Percentiles rank a stretch among this genome's conserved stretches.
phyloP scores from a whole-genome alignment of 2,888 invertebrate species.

The Lutraria lutraria region DNA sequence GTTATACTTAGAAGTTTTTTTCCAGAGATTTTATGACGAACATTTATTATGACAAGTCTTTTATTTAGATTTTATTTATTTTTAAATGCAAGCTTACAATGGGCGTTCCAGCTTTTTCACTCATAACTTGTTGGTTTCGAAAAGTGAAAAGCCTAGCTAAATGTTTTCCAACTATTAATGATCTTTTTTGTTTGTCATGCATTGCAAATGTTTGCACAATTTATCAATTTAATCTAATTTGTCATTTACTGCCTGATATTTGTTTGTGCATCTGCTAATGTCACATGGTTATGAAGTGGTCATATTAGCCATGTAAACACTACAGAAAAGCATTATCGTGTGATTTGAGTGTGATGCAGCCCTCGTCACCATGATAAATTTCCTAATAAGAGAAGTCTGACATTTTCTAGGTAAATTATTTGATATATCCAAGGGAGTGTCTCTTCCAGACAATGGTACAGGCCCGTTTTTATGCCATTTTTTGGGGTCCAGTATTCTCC shows the following conservation, averaged over 20 bases:
- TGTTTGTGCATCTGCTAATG: conserved; percentile 3
- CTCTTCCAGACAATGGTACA: background rate
- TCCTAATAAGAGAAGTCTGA: background rate
- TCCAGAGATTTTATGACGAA: background rate
- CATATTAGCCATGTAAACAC: background rate
- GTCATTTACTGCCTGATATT: background rate
- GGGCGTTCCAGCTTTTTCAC: background rate
- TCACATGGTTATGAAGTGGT: background rate
- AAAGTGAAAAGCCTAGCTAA: background rate
- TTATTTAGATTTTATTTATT: conserved; percentile 1
- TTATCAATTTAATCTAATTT: conserved; percentile 3
- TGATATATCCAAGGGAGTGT: conserved; percentile 1
- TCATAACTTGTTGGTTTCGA: background rate
- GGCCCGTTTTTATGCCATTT: too few species aligned
- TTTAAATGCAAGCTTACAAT: background rate
- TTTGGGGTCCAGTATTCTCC: too few species aligned
- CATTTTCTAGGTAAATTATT: background rate
- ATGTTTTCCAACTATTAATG: background rate
- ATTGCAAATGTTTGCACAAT: background rate
- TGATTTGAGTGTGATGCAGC: background rate
- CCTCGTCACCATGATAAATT: background rate
- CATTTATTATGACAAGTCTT: conserved; percentile 4
- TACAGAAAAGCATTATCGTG: background rate
- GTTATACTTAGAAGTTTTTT: background rate
- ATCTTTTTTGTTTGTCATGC: background rate